Base-by-base conservation (phyloP, 1,140 invertebrate species). In the Chironomus striatipennis region DNA sequence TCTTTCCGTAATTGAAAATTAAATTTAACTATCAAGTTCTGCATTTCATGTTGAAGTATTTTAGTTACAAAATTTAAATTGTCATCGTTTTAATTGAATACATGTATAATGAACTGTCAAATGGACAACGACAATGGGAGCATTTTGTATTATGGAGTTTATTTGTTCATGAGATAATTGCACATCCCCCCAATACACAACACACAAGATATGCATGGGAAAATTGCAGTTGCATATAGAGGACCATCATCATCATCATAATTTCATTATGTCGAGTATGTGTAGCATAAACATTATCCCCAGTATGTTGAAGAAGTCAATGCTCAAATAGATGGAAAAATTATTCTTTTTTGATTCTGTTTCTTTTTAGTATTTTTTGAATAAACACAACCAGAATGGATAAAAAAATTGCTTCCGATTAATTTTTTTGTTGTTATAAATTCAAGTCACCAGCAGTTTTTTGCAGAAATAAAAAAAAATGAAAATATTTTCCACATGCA, bases 51-150 rank as follows among this genome's bases (percentile, higher is more conserved):
- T 57, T 57, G 4, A 57, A 57, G 47, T 57, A n/a, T 57, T 57
- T 57, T 57, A 57, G 47, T 57, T 57, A 57, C 47, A 57, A 57
- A 57, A 57, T 57, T 57, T 57, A 57, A 57, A 57, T 57, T 57
- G 47, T 57, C 47, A 57, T 57, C 47, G n/a, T 57, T 57, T 57
- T 57, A 57, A 57, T 57, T 57, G 47, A 57, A 57, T 57, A 57
- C 47, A 57, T 57, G n/a, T n/a, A 57, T 57, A 57, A 57, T 57
- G 47, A 57, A 57, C 47, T 57, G 47, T 57, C 47, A 57, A 57
- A n/a, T 57, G 47, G 47, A 15, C 47, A 57, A 57, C 15, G n/a
- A 47, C 43, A 57, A 57, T 57, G 47, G 12, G n/a, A 57, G 12
- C 47, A 57, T 57, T 15, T 57, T 57, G 47, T n/a, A 57, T 47